phyloP scores from a whole-genome alignment of 2,113 vertebrate species.

The Lynx canadensis region DNA sequence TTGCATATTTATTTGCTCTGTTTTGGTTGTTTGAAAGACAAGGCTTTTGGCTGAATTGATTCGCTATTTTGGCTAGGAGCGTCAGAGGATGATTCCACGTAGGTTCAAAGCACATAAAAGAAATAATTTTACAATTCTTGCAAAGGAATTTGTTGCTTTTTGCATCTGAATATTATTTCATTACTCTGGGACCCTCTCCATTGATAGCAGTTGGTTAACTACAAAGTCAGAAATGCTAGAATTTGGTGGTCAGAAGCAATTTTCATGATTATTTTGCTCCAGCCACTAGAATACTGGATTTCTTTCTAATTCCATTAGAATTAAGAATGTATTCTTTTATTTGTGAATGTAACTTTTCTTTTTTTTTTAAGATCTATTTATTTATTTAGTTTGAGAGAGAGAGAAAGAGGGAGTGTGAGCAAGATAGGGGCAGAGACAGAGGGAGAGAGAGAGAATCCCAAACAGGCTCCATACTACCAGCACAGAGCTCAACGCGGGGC shows the following conservation, averaged over 20 bases:
- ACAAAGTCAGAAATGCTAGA: not conserved
- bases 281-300: not conserved
- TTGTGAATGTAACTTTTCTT: not conserved
- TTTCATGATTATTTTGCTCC: not conserved
- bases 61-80: not conserved
- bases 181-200: not conserved
- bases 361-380: too few species aligned
- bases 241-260: constrained; percentile 5
- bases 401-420: too few species aligned
- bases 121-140: constrained; percentile 16
- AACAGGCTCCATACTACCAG: too few species aligned
- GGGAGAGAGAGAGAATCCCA: too few species aligned
- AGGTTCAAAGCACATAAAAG: not conserved
- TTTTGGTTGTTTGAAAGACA: constrained; percentile 39
- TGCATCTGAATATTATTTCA: not conserved
- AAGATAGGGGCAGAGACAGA: too few species aligned
- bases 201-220: not conserved
- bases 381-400: too few species aligned
- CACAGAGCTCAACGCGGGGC: too few species aligned
- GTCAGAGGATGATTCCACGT: not conserved
- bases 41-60: not conserved
- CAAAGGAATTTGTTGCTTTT: not conserved
- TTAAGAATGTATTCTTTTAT: not conserved
- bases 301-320: not conserved
- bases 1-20: constrained; percentile 22